Evolutionary conservation across 2,113 vertebrate genomes (phyloP).

Genomic region (Prolemur simus): DNA sequence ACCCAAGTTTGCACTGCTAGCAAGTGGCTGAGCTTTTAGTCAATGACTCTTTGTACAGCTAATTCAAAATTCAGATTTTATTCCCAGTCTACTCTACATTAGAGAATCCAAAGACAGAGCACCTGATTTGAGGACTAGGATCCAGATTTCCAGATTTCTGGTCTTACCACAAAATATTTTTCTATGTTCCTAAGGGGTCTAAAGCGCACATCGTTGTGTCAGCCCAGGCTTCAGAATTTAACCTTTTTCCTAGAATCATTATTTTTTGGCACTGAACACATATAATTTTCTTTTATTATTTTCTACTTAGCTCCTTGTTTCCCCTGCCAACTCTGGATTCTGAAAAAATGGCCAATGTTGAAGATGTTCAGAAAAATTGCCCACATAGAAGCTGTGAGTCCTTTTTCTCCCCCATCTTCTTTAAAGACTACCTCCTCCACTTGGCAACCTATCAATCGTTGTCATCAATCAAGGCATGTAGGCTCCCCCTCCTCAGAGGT

Average conservation of each 20-base stretch:
- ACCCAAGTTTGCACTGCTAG: background rate
- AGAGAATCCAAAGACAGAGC: background rate
- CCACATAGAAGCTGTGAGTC: background rate
- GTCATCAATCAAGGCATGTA: background rate
- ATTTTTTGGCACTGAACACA: constrained; percentile 37
- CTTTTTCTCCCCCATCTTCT: background rate
- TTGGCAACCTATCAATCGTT: background rate
- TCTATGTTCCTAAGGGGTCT: background rate
- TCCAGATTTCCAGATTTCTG: background rate
- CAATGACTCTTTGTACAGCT: background rate
- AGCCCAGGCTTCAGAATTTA: background rate
- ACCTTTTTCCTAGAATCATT: constrained; percentile 38
- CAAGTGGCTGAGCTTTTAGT: background rate
- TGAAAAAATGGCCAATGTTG: background rate
- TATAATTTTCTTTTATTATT: constrained; percentile 42
- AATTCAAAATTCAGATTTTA: background rate
- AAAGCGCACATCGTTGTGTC: background rate
- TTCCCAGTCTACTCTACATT: background rate
- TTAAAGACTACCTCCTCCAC: background rate
- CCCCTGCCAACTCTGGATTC: constrained; percentile 6
- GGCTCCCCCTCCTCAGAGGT: background rate
- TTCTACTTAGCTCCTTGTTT: constrained; percentile 53
- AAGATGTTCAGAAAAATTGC: background rate
- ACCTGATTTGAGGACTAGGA: background rate
- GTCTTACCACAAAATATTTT: background rate